Percentiles rank a stretch among this genome's conserved stretches.
phyloP scores from a whole-genome alignment of 1,140 invertebrate species.

The Oreohelix idahoensis region DNA sequence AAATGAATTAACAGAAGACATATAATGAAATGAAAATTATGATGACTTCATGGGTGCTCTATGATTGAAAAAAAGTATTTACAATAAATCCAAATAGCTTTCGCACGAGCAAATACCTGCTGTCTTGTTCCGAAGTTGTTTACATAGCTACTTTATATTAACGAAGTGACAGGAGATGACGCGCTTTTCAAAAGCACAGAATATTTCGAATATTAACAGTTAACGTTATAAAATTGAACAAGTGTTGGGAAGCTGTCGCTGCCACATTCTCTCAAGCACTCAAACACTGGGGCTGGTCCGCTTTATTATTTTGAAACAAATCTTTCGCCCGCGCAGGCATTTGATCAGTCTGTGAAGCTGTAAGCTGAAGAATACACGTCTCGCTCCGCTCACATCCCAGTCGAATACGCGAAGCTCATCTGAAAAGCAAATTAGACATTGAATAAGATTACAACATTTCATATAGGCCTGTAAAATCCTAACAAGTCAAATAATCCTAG shows the following conservation, averaged over 20 bases:
- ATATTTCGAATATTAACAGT: neutral
- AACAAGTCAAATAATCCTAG: constrained; percentile 12
- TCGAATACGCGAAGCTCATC: neutral
- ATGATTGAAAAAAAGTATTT: no score
- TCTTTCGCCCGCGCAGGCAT: neutral
- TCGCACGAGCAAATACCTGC: neutral
- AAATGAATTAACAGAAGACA: no score
- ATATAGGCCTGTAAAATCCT: neutral
- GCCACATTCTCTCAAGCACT: neutral
- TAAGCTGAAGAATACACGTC: neutral
- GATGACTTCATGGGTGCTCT: no score
- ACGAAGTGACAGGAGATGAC: neutral
- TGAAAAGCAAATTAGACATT: constrained; percentile 25
- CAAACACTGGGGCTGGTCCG: neutral
- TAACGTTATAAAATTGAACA: neutral
- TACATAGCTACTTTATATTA: neutral
- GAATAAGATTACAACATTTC: constrained; percentile 19
- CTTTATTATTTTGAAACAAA: constrained; percentile 1
- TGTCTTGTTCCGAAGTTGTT: neutral
- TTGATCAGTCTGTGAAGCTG: neutral
- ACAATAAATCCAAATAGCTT: neutral
- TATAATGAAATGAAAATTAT: no score
- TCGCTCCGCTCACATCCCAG: neutral
- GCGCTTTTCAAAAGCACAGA: neutral
- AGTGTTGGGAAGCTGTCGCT: neutral